A percentile compares a stretch with the other conserved stretches of the same genome.
These are phyloP conservation scores for Lophius americanus DNA, from an alignment of 2,797 vertebrate species.

Conservation along the genomic window DNA sequence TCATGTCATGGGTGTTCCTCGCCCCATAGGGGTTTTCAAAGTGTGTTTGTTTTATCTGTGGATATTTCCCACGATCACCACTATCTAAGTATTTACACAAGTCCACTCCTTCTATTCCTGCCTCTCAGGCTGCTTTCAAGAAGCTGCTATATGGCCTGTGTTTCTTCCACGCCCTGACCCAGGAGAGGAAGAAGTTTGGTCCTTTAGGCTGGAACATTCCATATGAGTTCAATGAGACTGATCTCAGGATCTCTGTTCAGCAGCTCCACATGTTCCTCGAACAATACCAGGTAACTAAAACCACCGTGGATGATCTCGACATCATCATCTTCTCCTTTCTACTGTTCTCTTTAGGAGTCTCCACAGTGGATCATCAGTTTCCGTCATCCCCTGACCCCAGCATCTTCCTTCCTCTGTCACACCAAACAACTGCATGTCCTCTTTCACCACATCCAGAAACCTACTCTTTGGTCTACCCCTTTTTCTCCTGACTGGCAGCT, in stretches of 20 bases:
- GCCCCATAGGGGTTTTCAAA: constrained; percentile 33
- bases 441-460: too few relatives aligned
- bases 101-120: constrained; percentile 6
- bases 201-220: constrained; percentile 87
- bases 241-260: constrained; percentile 90
- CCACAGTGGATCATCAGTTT: too few relatives aligned
- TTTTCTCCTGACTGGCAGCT: too few relatives aligned
- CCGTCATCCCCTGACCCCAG: too few relatives aligned
- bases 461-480: too few relatives aligned
- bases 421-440: too few relatives aligned
- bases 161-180: constrained; percentile 86
- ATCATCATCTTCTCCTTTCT: too few relatives aligned
- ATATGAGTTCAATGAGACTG: constrained; percentile 91
- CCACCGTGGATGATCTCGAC: too few relatives aligned
- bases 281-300: constrained; percentile 84
- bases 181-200: constrained; percentile 90
- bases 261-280: constrained; percentile 91
- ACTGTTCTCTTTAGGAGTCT: too few relatives aligned
- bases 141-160: constrained; percentile 88
- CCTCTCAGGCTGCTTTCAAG: constrained; percentile 85
- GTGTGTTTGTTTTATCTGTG: constrained; percentile 35
- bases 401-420: too few relatives aligned
- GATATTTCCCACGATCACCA: constrained; percentile 14
- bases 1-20: constrained; percentile 3
- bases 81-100: constrained; percentile 24